A percentile compares a stretch with the other conserved stretches of the same genome.
These are phyloP conservation scores for Mixornis gularis DNA, from an alignment of 2,113 vertebrate genomes.

Conservation along the genomic window DNA sequence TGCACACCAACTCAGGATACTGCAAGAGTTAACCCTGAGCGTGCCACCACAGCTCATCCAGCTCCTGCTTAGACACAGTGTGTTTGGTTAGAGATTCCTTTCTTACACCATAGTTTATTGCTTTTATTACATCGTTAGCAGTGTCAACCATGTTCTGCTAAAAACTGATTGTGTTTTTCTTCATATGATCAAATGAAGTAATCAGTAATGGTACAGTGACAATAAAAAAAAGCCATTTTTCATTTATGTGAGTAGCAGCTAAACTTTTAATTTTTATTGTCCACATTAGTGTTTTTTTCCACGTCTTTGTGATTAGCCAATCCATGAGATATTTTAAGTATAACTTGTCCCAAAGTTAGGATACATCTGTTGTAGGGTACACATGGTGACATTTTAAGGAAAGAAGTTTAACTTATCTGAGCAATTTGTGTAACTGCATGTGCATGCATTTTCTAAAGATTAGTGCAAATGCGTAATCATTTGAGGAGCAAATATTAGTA, in stretches of 20 bases:
- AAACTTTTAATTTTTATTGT: not conserved
- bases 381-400: not conserved
- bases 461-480: not conserved
- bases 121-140: not conserved
- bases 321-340: not conserved
- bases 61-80: not conserved
- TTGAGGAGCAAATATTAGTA: not conserved
- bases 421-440: not conserved
- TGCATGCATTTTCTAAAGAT: not conserved
- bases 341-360: not conserved
- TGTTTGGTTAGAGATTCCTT: not conserved
- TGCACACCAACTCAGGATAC: not conserved
- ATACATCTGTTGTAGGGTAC: not conserved
- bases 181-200: not conserved
- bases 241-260: not conserved
- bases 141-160: not conserved
- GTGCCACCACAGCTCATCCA: not conserved
- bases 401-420: not conserved
- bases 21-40: not conserved
- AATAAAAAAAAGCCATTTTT: not conserved
- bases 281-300: not conserved
- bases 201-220: not conserved
- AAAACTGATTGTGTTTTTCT: not conserved
- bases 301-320: not conserved
- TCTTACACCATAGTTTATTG: not conserved